Conservation (phyloP, 2,797 vertebrate species). For the Bradypus variegatus region DNA sequence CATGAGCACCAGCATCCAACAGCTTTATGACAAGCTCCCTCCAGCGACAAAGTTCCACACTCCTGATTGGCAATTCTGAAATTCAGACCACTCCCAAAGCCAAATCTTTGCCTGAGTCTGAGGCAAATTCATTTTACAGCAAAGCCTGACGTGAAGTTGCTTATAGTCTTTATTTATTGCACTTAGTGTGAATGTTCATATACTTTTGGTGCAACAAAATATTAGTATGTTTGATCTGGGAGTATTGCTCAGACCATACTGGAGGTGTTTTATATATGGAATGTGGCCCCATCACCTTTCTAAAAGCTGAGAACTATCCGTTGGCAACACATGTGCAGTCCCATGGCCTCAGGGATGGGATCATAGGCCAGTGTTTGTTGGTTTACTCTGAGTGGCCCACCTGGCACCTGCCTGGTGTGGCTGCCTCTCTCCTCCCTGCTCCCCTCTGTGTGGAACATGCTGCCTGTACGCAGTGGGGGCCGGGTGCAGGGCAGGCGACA, state of each 20-base stretch:
- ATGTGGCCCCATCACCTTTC: not conserved
- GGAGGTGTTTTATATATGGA: not conserved
- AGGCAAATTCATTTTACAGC: not conserved
- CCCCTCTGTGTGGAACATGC: too few species aligned
- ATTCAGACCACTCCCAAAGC: not conserved
- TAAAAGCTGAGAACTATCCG: not conserved
- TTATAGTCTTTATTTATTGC: not conserved
- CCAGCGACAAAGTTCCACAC: not conserved
- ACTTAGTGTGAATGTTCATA: not conserved
- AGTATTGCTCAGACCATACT: not conserved
- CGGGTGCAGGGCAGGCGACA: too few species aligned
- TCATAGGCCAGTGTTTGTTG: not conserved
- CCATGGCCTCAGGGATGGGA: not conserved
- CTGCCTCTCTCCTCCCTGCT: too few species aligned
- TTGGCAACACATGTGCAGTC: too few species aligned
- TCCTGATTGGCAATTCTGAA: not conserved
- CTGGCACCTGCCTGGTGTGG: too few species aligned
- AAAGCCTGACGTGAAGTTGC: not conserved
- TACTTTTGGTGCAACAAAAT: not conserved
- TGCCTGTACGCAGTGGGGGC: too few species aligned
- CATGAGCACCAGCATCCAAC: not conserved
- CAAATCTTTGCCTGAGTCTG: not conserved
- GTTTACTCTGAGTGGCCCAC: too few species aligned
- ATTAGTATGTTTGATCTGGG: not conserved
- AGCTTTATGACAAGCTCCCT: not conserved